Evolutionary conservation across 2,888 invertebrate genomes (phyloP), one percentile per base, ranked within the genome.

Genomic region (Andrena haemorrhoa): DNA sequence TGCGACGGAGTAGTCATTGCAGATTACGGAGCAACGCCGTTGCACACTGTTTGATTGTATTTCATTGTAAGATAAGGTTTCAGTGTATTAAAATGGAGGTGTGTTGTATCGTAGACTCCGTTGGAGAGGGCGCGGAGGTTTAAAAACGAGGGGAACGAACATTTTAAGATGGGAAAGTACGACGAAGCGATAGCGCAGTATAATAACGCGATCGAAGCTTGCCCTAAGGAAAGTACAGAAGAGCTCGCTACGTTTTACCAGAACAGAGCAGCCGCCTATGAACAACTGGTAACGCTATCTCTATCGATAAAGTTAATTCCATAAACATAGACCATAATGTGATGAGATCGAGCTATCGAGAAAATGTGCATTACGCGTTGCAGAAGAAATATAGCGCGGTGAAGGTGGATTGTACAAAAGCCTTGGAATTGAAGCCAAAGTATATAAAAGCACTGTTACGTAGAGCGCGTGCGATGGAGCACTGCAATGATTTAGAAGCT

Each of bases 241-340:
- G 98, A 98, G 88, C 94, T 98, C 74, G 97, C 99, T 0, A 98
- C 98, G 20, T 98, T 98, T 94, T 98, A 98, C 94, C 99, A 99
- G 94, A 99, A 99, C 93, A 96, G 98, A 89, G 99, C 99, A 12
- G 99, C 99, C 20, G 98, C 98, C 60, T 98, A 98, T 94, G 99
- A 99, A 94, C 97, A 98, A 94, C 94, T 98, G 92, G 96, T 96
- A 93, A 93, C 41, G 66, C 20, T 68, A 29, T 12, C 16, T 58
- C 16, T 35, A 2, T 58, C 4, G 3, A 51, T 16, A 8, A 20
- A 49, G 31, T 23, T 23, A 26, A 0, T 64, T 35, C 35, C 23
- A 64, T 7, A n/a, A 35, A 29, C 26, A 49, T 33, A 23, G 12
- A 5, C 33, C 8, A 47, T 60, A 29, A 41, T 5, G 16, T 4